phyloP scores from a whole-genome alignment of 2,797 vertebrate genomes.

The Centropyge bicolor region DNA sequence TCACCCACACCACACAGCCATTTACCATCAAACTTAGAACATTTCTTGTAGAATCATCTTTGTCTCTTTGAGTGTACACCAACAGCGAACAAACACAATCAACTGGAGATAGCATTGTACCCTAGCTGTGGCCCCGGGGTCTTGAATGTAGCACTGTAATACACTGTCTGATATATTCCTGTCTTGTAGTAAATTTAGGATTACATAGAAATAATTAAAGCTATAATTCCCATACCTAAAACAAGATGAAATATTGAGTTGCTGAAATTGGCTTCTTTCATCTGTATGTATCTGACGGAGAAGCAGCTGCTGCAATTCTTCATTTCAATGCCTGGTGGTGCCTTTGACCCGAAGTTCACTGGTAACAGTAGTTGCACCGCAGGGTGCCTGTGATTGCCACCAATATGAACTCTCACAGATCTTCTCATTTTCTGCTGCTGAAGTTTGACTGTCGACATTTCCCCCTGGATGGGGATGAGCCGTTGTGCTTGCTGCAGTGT shows the following conservation, averaged over 20 bases:
- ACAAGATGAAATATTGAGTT: background rate
- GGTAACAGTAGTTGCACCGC: background rate
- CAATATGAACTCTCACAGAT: background rate
- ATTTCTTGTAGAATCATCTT: background rate
- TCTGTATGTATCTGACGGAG: background rate
- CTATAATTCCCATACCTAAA: background rate
- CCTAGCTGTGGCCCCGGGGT: background rate
- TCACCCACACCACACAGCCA: background rate
- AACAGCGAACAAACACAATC: slow-evolving; percentile 15
- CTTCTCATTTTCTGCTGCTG: background rate
- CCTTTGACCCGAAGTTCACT: slow-evolving; percentile 20
- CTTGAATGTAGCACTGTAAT: background rate
- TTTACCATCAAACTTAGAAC: slow-evolving; percentile 10
- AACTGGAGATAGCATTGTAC: background rate
- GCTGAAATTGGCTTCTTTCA: background rate
- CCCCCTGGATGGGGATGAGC: background rate
- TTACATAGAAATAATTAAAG: background rate
- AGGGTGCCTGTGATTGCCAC: background rate
- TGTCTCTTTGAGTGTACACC: background rate
- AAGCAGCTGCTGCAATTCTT: slow-evolving; percentile 3
- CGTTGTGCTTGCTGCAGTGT: background rate
- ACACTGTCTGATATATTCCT: background rate
- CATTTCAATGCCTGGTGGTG: background rate
- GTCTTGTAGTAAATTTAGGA: background rate
- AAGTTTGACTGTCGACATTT: slow-evolving; percentile 3